These are phyloP conservation scores for Trididemnum nubilum DNA, from an alignment of 23 tunicate genomes.

Conservation along the genomic window DNA sequence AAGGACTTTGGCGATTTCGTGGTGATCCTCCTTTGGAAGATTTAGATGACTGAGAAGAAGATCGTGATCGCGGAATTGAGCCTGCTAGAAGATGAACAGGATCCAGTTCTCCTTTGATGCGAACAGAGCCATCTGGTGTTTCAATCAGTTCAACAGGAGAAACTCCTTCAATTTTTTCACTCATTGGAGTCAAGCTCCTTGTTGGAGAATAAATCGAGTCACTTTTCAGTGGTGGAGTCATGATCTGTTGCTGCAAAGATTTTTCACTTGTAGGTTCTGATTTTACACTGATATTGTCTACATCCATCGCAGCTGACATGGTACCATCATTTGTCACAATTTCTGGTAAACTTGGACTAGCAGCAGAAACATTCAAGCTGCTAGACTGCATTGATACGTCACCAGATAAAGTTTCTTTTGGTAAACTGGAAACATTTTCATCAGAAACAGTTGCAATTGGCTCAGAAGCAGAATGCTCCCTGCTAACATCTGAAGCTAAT, in stretches of 20 bases:
- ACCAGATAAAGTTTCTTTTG: not conserved
- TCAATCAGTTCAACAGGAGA: conserved; percentile 36
- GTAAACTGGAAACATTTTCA: not conserved
- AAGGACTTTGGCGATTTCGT: conserved; percentile 14
- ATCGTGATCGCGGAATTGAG: not conserved
- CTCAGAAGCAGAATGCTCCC: not conserved
- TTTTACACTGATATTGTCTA: conserved; percentile 3
- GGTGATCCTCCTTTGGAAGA: conserved; percentile 14
- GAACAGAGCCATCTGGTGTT: conserved; percentile 22
- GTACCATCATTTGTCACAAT: not conserved
- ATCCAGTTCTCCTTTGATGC: conserved; percentile 28
- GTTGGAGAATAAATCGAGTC: conserved; percentile 19
- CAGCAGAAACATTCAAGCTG: not conserved
- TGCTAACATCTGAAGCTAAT: not conserved
- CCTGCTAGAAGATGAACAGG: not conserved
- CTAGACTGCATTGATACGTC: not conserved
- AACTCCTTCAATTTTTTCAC: conserved; percentile 18
- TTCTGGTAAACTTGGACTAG: not conserved
- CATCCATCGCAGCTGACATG: not conserved
- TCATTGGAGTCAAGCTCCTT: conserved; percentile 34
- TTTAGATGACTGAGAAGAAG: conserved; percentile 16
- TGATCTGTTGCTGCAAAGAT: not conserved
- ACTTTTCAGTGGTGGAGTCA: conserved; percentile 15
- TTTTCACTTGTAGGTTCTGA: not conserved
- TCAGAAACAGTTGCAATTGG: not conserved